Percentiles rank a stretch among this genome's conserved stretches.
These are phyloP conservation scores for Ceyx margarethae DNA, from an alignment of 2,113 vertebrate species.

Conservation along the genomic window DNA sequence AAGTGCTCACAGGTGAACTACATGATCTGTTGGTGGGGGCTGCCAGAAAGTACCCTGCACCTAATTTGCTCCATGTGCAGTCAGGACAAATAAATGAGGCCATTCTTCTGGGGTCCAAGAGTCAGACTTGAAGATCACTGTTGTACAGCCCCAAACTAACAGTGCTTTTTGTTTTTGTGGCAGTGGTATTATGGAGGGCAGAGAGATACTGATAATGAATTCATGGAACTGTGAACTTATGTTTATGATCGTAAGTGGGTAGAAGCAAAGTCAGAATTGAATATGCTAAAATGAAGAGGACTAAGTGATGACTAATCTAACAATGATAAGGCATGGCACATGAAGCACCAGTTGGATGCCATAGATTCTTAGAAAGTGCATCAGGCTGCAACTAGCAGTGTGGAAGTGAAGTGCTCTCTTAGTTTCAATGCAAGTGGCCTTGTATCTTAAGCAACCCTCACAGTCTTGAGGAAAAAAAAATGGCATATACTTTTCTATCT, in stretches of 20 bases:
- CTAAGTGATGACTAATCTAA: constrained; percentile 31
- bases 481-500: not conserved
- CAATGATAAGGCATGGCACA: not conserved
- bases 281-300: constrained; percentile 1
- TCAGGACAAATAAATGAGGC: not conserved
- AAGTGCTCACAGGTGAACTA: not conserved
- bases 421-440: not conserved
- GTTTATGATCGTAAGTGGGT: not conserved
- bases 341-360: not conserved
- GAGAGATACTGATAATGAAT: not conserved
- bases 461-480: not conserved
- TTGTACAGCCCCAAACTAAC: not conserved
- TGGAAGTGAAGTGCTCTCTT: not conserved
- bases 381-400: not conserved
- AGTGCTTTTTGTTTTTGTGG: not conserved
- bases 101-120: not conserved
- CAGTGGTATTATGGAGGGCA: not conserved
- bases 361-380: not conserved
- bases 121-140: not conserved
- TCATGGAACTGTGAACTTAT: not conserved
- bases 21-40: not conserved
- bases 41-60: not conserved
- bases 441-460: not conserved
- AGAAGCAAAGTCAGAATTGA: constrained; percentile 35
- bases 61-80: not conserved